Conservation (phyloP, 23 tunicate genomes). For the Ciona savignyi region DNA sequence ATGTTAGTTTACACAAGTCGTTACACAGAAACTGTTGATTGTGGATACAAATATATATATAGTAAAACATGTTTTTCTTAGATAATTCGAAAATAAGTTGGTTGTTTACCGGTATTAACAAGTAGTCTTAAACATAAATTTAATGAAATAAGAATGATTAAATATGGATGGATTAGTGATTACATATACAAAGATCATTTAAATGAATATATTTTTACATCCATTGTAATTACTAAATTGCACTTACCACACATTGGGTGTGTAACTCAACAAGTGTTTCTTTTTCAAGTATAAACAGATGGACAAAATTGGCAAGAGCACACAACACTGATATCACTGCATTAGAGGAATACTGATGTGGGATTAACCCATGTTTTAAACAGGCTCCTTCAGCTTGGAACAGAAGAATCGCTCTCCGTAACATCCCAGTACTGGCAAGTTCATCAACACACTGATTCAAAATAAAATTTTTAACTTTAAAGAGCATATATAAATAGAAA, state of each 20-base stretch:
- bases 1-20: too few species aligned
- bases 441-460: neutral
- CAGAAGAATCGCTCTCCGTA: conserved; percentile 8
- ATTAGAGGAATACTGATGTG: conserved; percentile 2
- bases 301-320: conserved; percentile 39
- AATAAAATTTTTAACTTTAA: neutral
- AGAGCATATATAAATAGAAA: neutral
- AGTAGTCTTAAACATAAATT: too few species aligned
- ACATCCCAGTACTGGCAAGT: neutral
- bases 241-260: conserved; percentile 41
- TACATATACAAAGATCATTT: neutral
- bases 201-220: neutral
- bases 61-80: too few species aligned
- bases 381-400: conserved; percentile 53
- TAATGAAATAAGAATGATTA: neutral
- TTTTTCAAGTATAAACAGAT: conserved; percentile 19
- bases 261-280: conserved; percentile 9
- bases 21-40: too few species aligned
- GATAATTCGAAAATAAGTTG: too few species aligned
- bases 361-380: conserved; percentile 13
- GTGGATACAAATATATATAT: too few species aligned
- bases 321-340: conserved; percentile 35
- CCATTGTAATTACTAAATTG: neutral
- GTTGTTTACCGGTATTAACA: too few species aligned
- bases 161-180: neutral